Evolutionary conservation across 2,888 invertebrate species (phyloP), one percentile per base, ranked within the genome.

Genomic region (Corythucha ciliata): DNA sequence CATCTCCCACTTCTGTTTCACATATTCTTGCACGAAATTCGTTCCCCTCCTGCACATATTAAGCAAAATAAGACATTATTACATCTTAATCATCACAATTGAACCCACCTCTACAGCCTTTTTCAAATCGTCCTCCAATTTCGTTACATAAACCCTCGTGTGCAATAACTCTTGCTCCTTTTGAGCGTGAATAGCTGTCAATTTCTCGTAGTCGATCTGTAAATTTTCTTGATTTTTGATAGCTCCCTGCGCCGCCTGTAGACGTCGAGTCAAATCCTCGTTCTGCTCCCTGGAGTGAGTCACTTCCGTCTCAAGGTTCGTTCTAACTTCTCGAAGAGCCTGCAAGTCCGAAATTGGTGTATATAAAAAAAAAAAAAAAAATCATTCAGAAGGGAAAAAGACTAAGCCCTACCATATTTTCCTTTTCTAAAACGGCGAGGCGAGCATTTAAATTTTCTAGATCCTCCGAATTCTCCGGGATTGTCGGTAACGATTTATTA

Each of bases 171-270:
- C 22, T 36, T 44, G 37, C 36, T 51, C 51, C 16, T 34, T 26
- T 25, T 51, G 51, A 45, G 36, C 44, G 34, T 51, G 44, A 10
- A 24, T 44, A 27, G 44, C 51, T 4, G 44, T 51, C 8, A 51
- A 27, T 29, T 36, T 33, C n/a, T 34, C 32, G 27, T 18, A 42
- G 52, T 74, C 73, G 56, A 72, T 72, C 41, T 73, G 68, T 57
- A 76, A 70, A 60, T 74, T 75, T 26, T 72, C 69, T 3, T 72
- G 65, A 57, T 73, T 73, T 57, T 73, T 72, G 50, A 72, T 69
- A 60, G 71, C 72, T 27, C 70, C 67, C 59, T 70, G 69, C 8
- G 68, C 61, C 5, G 64, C 57, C 27, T 61, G 65, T 6, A 75
- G 56, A n/a, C 66, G 66, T 56, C 40, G 33, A n/a, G 51, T 42